A percentile compares a stretch with the other conserved stretches of the same genome.
These are phyloP conservation scores for Aythya baeri DNA, from an alignment of 2,113 vertebrate species.

Conservation along the genomic window DNA sequence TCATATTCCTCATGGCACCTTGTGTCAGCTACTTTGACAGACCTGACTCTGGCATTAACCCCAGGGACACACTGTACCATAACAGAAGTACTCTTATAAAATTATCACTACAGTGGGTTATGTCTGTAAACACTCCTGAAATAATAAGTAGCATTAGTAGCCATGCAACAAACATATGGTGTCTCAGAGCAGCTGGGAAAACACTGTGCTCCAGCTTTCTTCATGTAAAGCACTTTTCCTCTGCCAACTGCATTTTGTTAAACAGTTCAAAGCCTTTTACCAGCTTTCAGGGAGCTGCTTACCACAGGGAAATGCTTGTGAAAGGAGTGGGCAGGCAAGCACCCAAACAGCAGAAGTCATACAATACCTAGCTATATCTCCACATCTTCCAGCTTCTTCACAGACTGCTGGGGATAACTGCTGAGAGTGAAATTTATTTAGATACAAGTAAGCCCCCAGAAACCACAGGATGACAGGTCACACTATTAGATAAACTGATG, in stretches of 20 bases:
- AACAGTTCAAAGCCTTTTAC: conserved; percentile 72
- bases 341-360: conserved; percentile 68
- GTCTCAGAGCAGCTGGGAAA: conserved; percentile 62
- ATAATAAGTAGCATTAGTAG: conserved; percentile 57
- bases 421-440: not conserved
- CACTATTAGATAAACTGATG: not conserved
- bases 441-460: not conserved
- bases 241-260: conserved; percentile 69
- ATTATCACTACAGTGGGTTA: not conserved
- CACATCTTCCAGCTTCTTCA: not conserved
- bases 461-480: not conserved
- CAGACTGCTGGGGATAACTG: not conserved
- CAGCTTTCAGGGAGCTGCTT: conserved; percentile 64
- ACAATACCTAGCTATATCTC: conserved; percentile 11
- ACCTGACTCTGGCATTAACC: not conserved
- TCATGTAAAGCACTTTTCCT: conserved; percentile 55
- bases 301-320: conserved; percentile 62
- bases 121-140: not conserved
- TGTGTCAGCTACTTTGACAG: not conserved
- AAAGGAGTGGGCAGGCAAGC: conserved; percentile 67
- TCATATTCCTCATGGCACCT: not conserved
- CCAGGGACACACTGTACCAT: not conserved
- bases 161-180: conserved; percentile 50
- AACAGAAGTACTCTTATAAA: not conserved
- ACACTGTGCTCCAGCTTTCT: conserved; percentile 62